Evolutionary conservation across 2,888 invertebrate species (phyloP), one percentile per base, ranked within the genome.

Genomic region (Atethmia centrago): DNA sequence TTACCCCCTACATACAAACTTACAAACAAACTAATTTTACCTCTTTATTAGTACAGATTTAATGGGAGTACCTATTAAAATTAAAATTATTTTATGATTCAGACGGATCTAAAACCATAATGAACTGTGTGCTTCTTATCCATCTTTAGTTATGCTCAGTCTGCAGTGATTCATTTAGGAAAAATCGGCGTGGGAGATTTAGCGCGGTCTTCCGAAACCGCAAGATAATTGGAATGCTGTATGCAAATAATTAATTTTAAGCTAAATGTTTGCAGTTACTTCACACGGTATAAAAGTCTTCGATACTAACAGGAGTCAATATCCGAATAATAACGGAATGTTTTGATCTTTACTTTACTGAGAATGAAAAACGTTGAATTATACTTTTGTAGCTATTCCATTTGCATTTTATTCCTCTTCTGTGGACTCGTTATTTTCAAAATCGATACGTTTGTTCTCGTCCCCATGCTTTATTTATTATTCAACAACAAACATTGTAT

Each of bases 101-200:
- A 77, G 59, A 71, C 61, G 51, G 55, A 75, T 70, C 56, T 53
- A 78, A 74, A 66, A 73, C 64, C 42, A 69, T 65, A 74, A 72
- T 64, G 51, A 83, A 42, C 81, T 47, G 62, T 71, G 49, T 68
- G 63, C 36, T 68, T 74, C 45, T 53, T 59, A 77, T 80, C 65
- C 76, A 61, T 70, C 74, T 79, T 73, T 69, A 71, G 74, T 59
- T 61, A 74, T 74, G 61, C 51, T 51, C 59, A 71, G 25, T 55
- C 21, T 16, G 21, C 42, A 70, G n/a, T 86, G 87, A 85, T 65
- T 86, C 87, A 85, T 61, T 73, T 74, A 25, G 49, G 64, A 79
- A 71, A 64, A 68, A 71, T 79, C 58, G 40, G 62, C 70, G 79
- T 86, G 87, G 80, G 85, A 85, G 78, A 67, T 71, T 76, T 72